phyloP scores from a whole-genome alignment of 2,113 vertebrate species.

The Rhinogobius similis region DNA sequence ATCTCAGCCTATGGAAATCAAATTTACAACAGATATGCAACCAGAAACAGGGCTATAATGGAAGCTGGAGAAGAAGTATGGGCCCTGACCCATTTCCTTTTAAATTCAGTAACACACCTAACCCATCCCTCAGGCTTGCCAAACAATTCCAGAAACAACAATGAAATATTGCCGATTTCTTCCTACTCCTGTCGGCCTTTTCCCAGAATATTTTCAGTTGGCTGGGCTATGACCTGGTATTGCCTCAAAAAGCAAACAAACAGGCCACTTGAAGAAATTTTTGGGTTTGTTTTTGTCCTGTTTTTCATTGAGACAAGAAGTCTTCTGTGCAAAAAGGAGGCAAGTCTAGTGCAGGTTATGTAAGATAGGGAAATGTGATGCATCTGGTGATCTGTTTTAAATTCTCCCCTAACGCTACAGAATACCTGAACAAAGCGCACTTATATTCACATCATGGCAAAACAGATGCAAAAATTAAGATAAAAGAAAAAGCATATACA shows the following conservation, averaged over 20 bases:
- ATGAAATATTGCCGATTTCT: constrained; percentile 4
- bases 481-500: not conserved
- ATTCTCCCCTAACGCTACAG: constrained; percentile 52
- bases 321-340: constrained; percentile 66
- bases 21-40: constrained; percentile 11
- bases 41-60: not conserved
- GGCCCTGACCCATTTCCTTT: constrained; percentile 36
- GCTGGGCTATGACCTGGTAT: constrained; percentile 44
- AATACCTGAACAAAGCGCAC: constrained; percentile 58
- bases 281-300: constrained; percentile 59
- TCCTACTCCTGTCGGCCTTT: constrained; percentile 13
- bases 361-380: constrained; percentile 71
- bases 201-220: constrained; percentile 22
- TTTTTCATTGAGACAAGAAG: constrained; percentile 67
- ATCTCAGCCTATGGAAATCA: not conserved
- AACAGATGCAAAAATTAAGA: constrained; percentile 32
- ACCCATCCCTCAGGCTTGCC: not conserved
- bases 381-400: constrained; percentile 71
- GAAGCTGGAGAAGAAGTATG: not conserved
- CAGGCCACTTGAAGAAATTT: constrained; percentile 52
- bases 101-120: constrained; percentile 29
- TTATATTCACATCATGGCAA: constrained; percentile 42
- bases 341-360: constrained; percentile 59
- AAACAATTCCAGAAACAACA: constrained; percentile 7
- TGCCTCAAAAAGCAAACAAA: constrained; percentile 65